These are phyloP conservation scores for Jaculus jaculus DNA, from an alignment of 2,113 vertebrate genomes.

Conservation along the genomic window DNA sequence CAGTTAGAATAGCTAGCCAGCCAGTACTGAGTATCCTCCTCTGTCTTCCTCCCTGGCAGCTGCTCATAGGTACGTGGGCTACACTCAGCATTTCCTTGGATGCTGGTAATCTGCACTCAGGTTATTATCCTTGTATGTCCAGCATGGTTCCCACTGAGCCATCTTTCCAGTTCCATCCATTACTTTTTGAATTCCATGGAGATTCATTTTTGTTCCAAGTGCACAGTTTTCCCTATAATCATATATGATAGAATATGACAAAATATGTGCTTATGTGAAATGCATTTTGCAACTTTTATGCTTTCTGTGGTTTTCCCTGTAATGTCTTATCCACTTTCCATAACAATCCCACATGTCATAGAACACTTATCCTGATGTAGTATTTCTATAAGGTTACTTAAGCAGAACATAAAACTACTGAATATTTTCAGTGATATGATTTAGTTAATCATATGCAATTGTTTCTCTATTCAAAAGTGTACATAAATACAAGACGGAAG, in stretches of 20 bases:
- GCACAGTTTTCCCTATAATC: neutral
- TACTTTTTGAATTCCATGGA: neutral
- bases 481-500: neutral
- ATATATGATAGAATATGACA: neutral
- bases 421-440: neutral
- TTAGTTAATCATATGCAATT: constrained; percentile 24
- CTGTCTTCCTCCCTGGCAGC: too few relatives aligned
- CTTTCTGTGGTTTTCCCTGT: neutral
- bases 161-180: neutral
- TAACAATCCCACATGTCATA: neutral
- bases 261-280: neutral
- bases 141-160: too few relatives aligned
- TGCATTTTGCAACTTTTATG: neutral
- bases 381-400: neutral
- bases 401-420: neutral
- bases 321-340: neutral
- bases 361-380: neutral
- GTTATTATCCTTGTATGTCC: too few relatives aligned
- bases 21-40: too few relatives aligned
- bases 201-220: neutral
- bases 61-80: too few relatives aligned
- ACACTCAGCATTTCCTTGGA: too few relatives aligned
- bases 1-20: too few relatives aligned
- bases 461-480: neutral
- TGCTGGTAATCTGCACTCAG: neutral